phyloP scores from a whole-genome alignment of 2,113 vertebrate genomes.

The Girardinichthys multiradiatus region DNA sequence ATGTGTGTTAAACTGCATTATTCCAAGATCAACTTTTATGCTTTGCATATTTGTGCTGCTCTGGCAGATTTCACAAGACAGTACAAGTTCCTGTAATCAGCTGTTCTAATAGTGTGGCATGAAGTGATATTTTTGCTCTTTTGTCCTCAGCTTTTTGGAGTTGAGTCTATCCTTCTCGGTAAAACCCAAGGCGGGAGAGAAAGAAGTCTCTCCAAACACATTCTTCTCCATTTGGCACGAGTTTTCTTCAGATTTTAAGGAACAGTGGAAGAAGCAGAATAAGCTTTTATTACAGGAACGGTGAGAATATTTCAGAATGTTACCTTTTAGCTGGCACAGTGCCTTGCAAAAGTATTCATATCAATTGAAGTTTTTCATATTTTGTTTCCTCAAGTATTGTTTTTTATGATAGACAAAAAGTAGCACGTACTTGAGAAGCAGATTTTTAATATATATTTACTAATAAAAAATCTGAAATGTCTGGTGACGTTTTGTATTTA shows the following conservation, averaged over 20 bases:
- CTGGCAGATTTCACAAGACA: conserved; percentile 59
- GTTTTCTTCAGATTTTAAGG: conserved; percentile 97
- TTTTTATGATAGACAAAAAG: too few relatives aligned
- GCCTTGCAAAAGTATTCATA: not conserved
- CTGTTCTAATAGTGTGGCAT: conserved; percentile 62
- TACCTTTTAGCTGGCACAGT: not conserved
- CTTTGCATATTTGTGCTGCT: conserved; percentile 57
- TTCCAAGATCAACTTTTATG: conserved; percentile 57
- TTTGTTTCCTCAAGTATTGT: too few relatives aligned
- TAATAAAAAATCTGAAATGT: too few relatives aligned
- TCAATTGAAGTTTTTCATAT: not conserved
- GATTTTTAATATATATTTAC: too few relatives aligned
- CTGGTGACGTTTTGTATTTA: too few relatives aligned
- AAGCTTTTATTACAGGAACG: conserved; percentile 92
- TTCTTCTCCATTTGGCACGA: conserved; percentile 97
- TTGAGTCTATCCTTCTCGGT: conserved; percentile 90
- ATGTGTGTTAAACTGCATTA: conserved; percentile 38
- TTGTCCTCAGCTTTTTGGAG: conserved; percentile 90
- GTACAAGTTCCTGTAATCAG: conserved; percentile 51
- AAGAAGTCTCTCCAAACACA: conserved; percentile 91
- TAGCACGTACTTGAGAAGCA: too few relatives aligned
- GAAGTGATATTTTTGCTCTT: conserved; percentile 60
- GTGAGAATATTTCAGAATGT: conserved; percentile 71
- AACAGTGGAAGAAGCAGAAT: conserved; percentile 96
- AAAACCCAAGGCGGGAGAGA: conserved; percentile 94